Base-by-base conservation (phyloP, 2,888 invertebrate species). In the Agriotes lineatus region DNA sequence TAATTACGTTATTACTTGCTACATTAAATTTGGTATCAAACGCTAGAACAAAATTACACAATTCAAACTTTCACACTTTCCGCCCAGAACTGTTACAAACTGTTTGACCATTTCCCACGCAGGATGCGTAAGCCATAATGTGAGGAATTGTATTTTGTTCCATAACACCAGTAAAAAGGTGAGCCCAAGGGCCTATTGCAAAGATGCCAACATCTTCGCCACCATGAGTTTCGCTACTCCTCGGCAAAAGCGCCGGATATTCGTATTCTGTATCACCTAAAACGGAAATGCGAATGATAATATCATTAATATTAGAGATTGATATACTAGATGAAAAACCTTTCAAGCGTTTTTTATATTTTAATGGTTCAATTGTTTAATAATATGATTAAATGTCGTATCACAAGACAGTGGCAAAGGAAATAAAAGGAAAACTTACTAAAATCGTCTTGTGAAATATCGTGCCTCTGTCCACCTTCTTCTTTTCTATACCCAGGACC, bases 131-230 rank as follows among this genome's bases (percentile, higher is more conserved):
- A n/a, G n/a, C n/a, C n/a, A n/a, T n/a, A n/a, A n/a, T n/a, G n/a
- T n/a, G n/a, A n/a, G n/a, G 93, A 50, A 96, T 90, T 76, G 87
- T 90, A 82, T 89, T 91, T 82, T 96, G 93, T 77, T 96, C 94
- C 74, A 91, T 90, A 67, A 90, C 90, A 0, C 94, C 94, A 0
- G 90, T 89, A 79, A 95, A 92, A 0, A 96, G 86, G 79, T 95
- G 94, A 0, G 94, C 85, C 91, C 92, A 92, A 0, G 94, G 95
- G 12, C 91, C 95, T 6, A n/a, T 16, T 7, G 95, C 94, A 82
- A 89, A 94, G 0, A 95, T 90, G 0, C 90, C 89, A 0, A 95
- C 94, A 81, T 95, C 95, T 71, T 95, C 94, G 0, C 93, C 93
- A 0, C 91, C 92, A 75, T 93, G 93, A 0, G 91, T 91, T 76